Percentiles rank a stretch among this genome's conserved stretches.
phyloP scores from a whole-genome alignment of 2,113 vertebrate genomes.

The Thalassoma bifasciatum region DNA sequence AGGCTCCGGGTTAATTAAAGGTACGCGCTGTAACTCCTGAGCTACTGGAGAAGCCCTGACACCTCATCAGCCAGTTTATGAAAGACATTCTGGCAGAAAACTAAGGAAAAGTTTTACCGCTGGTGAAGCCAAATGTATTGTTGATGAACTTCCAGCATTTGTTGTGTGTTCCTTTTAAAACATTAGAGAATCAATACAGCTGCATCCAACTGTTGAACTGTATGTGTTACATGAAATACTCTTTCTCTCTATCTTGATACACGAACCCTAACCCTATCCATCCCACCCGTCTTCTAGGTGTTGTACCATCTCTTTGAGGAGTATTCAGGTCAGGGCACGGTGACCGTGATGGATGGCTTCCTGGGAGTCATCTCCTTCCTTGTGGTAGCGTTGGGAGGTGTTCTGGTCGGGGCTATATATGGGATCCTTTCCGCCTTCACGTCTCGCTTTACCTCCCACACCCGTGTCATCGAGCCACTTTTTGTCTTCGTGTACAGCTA shows the following conservation, averaged over 20 bases:
- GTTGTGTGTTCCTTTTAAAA: background rate
- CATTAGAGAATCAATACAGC: background rate
- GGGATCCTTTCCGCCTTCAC: constrained; percentile 95
- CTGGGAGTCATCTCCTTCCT: constrained; percentile 95
- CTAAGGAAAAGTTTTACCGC: background rate
- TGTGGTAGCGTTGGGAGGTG: constrained; percentile 91
- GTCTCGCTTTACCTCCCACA: constrained; percentile 95
- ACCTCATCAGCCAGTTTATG: background rate
- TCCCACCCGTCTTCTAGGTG: constrained; percentile 81
- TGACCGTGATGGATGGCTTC: constrained; percentile 86
- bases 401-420: constrained; percentile 92
- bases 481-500: constrained; percentile 99
- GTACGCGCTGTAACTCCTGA: background rate
- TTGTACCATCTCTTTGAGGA: constrained; percentile 98
- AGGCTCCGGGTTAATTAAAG: background rate
- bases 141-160: background rate
- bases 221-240: too few species aligned
- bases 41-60: too few species aligned
- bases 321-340: constrained; percentile 78
- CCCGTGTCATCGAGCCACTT: constrained; percentile 96
- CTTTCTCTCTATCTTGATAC: too few species aligned
- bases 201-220: too few species aligned
- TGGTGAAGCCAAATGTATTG: background rate
- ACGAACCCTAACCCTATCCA: too few species aligned
- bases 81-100: background rate